Percentiles rank a stretch among this genome's conserved stretches.
Conservation (phyloP, 92 coral and sea anemone species). For the Nematostella vectensis region DNA sequence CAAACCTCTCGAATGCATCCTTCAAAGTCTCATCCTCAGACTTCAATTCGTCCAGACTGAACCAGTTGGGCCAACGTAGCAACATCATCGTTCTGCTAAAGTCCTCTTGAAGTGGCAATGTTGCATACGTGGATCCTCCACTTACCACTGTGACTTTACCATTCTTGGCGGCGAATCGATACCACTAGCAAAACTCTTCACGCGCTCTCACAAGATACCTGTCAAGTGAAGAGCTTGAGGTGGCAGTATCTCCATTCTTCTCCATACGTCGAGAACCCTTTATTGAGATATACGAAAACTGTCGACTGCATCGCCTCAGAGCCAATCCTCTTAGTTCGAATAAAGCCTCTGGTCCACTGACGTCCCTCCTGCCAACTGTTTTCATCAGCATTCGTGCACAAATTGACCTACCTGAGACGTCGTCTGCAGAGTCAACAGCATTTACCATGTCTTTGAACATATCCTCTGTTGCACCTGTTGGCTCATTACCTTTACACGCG, state of each 20-base stretch:
- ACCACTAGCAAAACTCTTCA: slow-evolving; percentile 7
- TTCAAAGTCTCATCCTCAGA: no score
- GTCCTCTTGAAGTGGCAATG: slow-evolving; percentile 19
- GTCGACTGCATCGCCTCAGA: slow-evolving; percentile 15
- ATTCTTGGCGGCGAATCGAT: slow-evolving; percentile 9
- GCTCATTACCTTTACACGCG: slow-evolving; percentile 32
- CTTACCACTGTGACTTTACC: slow-evolving; percentile 17
- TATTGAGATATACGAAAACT: slow-evolving; percentile 8
- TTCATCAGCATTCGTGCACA: slow-evolving; percentile 9
- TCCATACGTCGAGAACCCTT: slow-evolving; percentile 9
- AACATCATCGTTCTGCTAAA: slow-evolving; percentile 15
- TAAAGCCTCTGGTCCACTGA: no score
- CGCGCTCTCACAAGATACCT: slow-evolving; percentile 8
- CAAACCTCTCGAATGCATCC: slow-evolving; percentile 4
- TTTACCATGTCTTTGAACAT: slow-evolving; percentile 24
- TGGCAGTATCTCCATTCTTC: slow-evolving; percentile 13
- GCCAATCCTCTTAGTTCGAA: slow-evolving; percentile 14
- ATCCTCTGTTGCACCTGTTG: slow-evolving; percentile 34
- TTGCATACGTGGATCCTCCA: slow-evolving; percentile 11
- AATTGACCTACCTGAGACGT: no score
- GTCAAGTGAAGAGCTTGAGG: slow-evolving; percentile 1
- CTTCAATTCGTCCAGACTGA: no score
- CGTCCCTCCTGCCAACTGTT: no score
- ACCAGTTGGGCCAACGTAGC: no score
- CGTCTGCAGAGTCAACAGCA: no score